A percentile compares a stretch with the other conserved stretches of the same genome.
Evolutionary conservation across 2,113 vertebrate genomes (phyloP).

Genomic region (Melospiza georgiana): DNA sequence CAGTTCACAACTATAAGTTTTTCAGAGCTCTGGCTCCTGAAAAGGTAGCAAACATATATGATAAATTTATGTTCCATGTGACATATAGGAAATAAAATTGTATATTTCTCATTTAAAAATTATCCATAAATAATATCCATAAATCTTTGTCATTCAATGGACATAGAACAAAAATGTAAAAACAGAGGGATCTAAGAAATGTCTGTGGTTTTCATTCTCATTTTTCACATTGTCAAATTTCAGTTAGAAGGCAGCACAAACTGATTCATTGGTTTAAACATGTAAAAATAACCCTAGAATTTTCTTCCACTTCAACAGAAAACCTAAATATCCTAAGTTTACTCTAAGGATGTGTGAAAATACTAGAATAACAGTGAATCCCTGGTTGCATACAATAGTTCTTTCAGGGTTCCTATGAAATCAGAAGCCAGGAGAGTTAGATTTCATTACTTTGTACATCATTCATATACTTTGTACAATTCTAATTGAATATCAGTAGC

Average conservation of each 20-base stretch:
- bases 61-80: not conserved
- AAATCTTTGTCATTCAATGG: not conserved
- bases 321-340: not conserved
- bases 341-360: not conserved
- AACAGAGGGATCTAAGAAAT: not conserved
- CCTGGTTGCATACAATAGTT: not conserved
- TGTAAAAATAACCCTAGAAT: not conserved
- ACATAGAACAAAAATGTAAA: not conserved
- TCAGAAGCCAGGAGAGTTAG: not conserved
- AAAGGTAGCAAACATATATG: slow-evolving; percentile 53
- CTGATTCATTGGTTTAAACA: not conserved
- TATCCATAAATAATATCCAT: not conserved
- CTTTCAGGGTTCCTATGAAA: not conserved
- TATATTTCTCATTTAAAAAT: not conserved
- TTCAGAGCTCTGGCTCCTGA: slow-evolving; percentile 73
- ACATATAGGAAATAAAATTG: not conserved
- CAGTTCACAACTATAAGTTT: slow-evolving; percentile 65
- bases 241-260: not conserved
- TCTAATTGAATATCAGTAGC: not conserved
- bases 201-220: not conserved
- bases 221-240: not conserved
- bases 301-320: not conserved
- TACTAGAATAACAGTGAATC: not conserved
- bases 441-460: not conserved
- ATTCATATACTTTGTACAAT: not conserved